These are phyloP conservation scores for Chrysolina haemoptera DNA, from an alignment of 2,888 invertebrate species.

Conservation along the genomic window DNA sequence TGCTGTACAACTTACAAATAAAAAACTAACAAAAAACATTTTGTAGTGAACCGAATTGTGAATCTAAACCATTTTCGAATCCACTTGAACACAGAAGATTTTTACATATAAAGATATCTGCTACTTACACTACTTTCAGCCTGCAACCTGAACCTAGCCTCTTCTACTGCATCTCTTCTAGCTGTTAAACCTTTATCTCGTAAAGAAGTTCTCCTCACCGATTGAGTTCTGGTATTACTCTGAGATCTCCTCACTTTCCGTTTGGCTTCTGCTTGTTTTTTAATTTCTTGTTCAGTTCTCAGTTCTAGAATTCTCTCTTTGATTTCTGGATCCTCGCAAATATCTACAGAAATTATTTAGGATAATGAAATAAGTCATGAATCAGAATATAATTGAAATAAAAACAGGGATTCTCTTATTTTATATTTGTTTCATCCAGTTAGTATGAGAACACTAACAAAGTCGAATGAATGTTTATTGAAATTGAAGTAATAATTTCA, in stretches of 20 bases:
- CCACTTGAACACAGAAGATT: too few species aligned
- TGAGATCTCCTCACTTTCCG: conserved; percentile 81
- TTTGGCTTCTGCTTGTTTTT: conserved; percentile 75
- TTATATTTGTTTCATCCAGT: too few species aligned
- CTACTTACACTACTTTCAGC: conserved; percentile 63
- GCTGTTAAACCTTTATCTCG: conserved; percentile 94
- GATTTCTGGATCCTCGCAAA: conserved; percentile 96
- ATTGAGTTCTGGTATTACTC: conserved; percentile 89
- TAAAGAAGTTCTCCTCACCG: conserved; percentile 92
- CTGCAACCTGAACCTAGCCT: conserved; percentile 83
- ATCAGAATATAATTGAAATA: neutral
- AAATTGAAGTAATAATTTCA: too few species aligned
- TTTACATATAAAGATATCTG: neutral
- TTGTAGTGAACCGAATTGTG: too few species aligned
- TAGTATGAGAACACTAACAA: too few species aligned
- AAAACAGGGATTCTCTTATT: too few species aligned
- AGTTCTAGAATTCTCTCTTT: conserved; percentile 91
- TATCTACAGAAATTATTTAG: conserved; percentile 76
- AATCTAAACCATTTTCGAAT: too few species aligned
- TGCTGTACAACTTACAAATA: too few species aligned
- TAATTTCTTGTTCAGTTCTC: conserved; percentile 90
- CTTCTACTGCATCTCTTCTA: conserved; percentile 94
- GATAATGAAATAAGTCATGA: conserved; percentile 15
- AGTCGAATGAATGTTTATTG: too few species aligned
- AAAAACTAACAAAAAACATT: too few species aligned